Evolutionary conservation across 2,888 invertebrate species (phyloP), one percentile per base, ranked within the genome.

Genomic region (Pristionchus japonicus): DNA sequence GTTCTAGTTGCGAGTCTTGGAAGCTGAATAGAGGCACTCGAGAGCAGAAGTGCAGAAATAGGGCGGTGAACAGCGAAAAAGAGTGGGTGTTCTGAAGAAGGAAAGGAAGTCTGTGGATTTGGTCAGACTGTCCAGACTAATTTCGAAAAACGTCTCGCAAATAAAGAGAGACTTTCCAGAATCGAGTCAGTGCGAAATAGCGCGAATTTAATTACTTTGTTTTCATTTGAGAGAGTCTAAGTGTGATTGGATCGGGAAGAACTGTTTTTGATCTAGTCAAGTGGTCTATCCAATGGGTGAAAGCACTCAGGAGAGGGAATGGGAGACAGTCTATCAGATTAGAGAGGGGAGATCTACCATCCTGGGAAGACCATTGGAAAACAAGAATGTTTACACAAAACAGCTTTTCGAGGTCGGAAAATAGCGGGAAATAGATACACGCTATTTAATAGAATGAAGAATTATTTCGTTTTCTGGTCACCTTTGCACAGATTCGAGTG

Each of bases 151-250:
- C 2, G 57, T n/a, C 23, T 57, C 57, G 3, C 64, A 34, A 27
- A 64, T 64, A 64, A 4, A 31, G 31, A 31, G 31, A 31, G 15
- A 64, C 17, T 31, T 27, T 64, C 64, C 64, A 31, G 64, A 64
- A 31, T 3, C 64, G 64, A 27, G 64, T 34, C 64, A 27, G 64
- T 64, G 31, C 64, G 64, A 31, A 64, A 64, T 64, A 31, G 64
- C 70, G 37, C 31, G 70, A 34, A 37, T 70, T 70, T 70, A 70
- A 70, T 70, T 70, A 34, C 37, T 37, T 37, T 70, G 70, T 70
- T 70, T 70, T 70, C 3, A 34, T 17, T 70, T 3, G 20, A 0
- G 20, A 70, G 20, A 34, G 37, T 17, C 37, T 70, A 70, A 70
- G 70, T 70, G 37, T 70, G 70, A 70, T 70, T 70, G 70, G 70